Evolutionary conservation across 2,888 invertebrate species (phyloP).

Genomic region (Sepioteuthis lessoniana): DNA sequence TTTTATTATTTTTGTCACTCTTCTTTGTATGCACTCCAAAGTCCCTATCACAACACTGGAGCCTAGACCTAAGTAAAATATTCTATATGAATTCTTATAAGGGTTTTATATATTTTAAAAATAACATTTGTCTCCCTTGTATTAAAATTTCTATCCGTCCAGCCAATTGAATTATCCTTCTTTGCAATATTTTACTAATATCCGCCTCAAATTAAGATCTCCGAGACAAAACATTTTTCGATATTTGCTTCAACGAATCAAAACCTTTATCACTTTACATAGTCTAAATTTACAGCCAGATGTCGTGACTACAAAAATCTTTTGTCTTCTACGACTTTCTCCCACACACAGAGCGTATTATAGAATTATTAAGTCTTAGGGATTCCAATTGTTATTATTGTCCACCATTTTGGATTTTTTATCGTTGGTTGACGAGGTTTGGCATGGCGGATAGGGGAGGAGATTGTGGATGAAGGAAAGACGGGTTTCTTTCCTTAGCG

Average conservation of each 20-base stretch:
- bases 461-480: background rate
- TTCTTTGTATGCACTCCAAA: too few species aligned
- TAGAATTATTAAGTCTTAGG: background rate
- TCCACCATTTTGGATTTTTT: background rate
- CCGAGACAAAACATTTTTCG: background rate
- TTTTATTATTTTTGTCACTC: too few species aligned
- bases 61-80: too few species aligned
- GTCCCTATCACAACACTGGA: too few species aligned
- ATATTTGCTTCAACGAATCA: background rate
- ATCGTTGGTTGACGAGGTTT: too few species aligned
- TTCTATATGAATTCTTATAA: too few species aligned
- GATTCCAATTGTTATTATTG: background rate
- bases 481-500: background rate
- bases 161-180: background rate
- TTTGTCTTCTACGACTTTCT: background rate
- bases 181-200: background rate
- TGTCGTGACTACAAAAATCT: too few species aligned
- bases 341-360: background rate
- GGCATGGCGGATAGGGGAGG: background rate
- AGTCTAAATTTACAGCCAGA: background rate
- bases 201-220: background rate
- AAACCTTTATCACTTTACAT: background rate
- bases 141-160: too few species aligned
- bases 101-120: too few species aligned
- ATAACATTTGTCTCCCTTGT: too few species aligned